Conservation (phyloP, 2,113 vertebrate species). For the Panurus biarmicus region DNA sequence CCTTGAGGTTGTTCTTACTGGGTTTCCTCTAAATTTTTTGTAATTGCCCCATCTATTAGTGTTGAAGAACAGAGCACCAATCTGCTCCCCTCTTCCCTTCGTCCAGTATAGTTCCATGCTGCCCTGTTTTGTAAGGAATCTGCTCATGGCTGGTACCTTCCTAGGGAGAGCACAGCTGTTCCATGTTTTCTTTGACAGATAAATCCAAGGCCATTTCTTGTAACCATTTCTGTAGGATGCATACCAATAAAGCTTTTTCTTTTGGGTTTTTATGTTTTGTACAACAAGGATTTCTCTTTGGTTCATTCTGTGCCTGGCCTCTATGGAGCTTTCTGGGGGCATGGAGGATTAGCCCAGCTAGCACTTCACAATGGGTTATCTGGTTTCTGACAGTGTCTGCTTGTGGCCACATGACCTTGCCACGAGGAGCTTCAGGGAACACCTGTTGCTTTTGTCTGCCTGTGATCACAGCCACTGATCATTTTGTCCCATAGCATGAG, state of each 20-base stretch:
- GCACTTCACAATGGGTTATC: slow-evolving; percentile 26
- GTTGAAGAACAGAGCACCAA: neutral
- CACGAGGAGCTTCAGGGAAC: slow-evolving; percentile 21
- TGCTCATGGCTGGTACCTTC: neutral
- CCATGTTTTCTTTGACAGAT: slow-evolving; percentile 8
- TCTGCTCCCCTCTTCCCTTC: neutral
- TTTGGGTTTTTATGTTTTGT: neutral
- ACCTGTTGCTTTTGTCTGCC: slow-evolving; percentile 24
- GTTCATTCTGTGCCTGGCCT: neutral
- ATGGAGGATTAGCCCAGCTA: neutral
- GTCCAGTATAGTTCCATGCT: neutral
- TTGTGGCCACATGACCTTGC: slow-evolving; percentile 14
- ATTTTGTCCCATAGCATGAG: neutral
- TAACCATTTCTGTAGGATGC: slow-evolving; percentile 17
- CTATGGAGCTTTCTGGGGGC: slow-evolving; percentile 11
- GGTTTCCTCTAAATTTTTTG: neutral
- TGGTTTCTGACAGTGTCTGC: slow-evolving; percentile 19
- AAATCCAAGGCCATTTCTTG: slow-evolving; percentile 46
- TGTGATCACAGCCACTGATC: slow-evolving; percentile 41
- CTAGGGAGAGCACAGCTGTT: neutral
- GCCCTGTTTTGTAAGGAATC: neutral
- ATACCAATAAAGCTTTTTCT: slow-evolving; percentile 64
- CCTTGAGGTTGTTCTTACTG: neutral
- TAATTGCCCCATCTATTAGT: neutral
- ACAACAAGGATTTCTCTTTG: neutral